Conservation (phyloP, 2,797 vertebrate species). For the Gobionotothen gibberifrons region DNA sequence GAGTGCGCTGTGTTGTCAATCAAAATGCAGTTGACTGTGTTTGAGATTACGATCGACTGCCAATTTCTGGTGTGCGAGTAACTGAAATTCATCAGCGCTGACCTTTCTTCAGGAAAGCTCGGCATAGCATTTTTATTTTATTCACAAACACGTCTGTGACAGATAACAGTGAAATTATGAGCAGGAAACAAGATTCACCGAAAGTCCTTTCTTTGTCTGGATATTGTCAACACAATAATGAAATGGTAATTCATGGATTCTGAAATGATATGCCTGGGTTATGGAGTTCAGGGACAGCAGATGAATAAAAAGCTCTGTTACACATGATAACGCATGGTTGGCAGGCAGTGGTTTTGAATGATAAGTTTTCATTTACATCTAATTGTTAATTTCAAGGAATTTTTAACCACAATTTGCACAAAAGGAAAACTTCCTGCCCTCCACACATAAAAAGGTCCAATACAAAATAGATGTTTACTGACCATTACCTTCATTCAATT, state of each 20-base stretch:
- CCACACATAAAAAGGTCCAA: constrained; percentile 13
- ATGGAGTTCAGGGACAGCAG: constrained; percentile 21
- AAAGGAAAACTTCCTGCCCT: neutral
- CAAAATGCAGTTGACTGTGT: constrained; percentile 42
- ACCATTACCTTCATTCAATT: neutral
- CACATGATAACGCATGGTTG: neutral
- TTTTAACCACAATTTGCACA: neutral
- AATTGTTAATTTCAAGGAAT: neutral
- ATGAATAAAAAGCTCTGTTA: constrained; percentile 17
- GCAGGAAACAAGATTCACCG: neutral
- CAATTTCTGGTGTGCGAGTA: constrained; percentile 27
- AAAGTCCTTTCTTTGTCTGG: neutral
- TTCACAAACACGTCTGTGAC: constrained; percentile 44
- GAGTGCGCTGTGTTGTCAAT: constrained; percentile 30
- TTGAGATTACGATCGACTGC: constrained; percentile 45
- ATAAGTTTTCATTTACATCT: constrained; percentile 6
- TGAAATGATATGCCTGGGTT: constrained; percentile 18
- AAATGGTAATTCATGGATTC: constrained; percentile 40
- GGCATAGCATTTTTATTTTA: constrained; percentile 33
- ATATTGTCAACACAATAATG: constrained; percentile 32
- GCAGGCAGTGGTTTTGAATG: neutral
- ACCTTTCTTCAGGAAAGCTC: constrained; percentile 48
- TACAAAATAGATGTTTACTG: neutral
- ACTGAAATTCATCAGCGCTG: constrained; percentile 55
- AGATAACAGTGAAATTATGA: constrained; percentile 52